Conservation (phyloP, 2,113 vertebrate species). For the Emydocephalus ijimae region DNA sequence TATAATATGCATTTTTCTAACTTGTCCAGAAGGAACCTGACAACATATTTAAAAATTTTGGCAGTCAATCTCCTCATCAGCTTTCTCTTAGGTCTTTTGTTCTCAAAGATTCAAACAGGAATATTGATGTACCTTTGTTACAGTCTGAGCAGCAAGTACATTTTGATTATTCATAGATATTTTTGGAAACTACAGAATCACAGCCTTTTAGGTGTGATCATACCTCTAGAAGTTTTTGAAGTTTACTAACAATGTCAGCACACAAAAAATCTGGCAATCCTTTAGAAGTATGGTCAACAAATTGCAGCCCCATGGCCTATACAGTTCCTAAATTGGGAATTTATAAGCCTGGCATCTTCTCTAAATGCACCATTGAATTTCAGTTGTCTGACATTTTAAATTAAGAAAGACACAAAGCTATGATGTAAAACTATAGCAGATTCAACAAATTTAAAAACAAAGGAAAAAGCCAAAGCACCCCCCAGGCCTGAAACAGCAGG, state of each 20-base stretch:
- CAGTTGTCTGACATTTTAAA: neutral
- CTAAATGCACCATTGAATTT: neutral
- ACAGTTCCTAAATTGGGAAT: neutral
- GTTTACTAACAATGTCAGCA: slow-evolving; percentile 30
- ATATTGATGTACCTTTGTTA: neutral
- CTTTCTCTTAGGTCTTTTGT: neutral
- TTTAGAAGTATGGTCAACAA: neutral
- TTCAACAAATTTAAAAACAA: neutral
- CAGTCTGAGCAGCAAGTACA: slow-evolving; percentile 13
- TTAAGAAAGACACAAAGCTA: neutral
- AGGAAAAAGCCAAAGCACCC: neutral
- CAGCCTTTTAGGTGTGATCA: slow-evolving; percentile 20
- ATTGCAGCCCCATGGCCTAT: neutral
- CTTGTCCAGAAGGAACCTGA: neutral
- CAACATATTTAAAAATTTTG: neutral
- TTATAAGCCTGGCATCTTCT: neutral
- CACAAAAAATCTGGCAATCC: neutral
- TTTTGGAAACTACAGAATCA: slow-evolving; percentile 37
- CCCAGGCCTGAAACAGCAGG: neutral
- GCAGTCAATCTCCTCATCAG: neutral
- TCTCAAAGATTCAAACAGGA: neutral
- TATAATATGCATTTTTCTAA: neutral
- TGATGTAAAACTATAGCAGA: neutral
- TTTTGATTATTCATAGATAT: slow-evolving; percentile 39
- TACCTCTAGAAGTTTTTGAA: slow-evolving; percentile 48